Percentiles rank a stretch among this genome's conserved stretches.
Evolutionary conservation across 2,888 invertebrate genomes (phyloP).

Genomic region (Coelogynopora nodosa): DNA sequence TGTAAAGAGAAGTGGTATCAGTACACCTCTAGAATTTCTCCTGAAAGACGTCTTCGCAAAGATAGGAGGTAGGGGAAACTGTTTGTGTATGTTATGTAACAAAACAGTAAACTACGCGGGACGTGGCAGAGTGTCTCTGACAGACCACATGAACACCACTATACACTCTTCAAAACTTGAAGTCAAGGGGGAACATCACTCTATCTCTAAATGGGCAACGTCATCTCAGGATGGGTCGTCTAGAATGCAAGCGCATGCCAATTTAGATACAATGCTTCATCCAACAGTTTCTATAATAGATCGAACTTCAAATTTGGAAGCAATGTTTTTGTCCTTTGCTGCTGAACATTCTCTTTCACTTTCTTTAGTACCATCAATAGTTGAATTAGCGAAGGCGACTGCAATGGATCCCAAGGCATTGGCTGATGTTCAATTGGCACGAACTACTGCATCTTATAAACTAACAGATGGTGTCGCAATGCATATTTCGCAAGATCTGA

Average conservation of each 20-base stretch:
- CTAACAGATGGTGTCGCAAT: slow-evolving; percentile 33
- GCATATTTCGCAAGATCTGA: background rate
- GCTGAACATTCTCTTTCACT: slow-evolving; percentile 48
- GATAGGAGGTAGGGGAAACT: background rate
- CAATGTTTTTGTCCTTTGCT: slow-evolving; percentile 43
- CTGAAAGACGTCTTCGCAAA: background rate
- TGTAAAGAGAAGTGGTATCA: background rate
- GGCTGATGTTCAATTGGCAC: background rate
- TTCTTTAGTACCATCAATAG: slow-evolving; percentile 43
- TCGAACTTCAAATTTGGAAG: slow-evolving; percentile 43
- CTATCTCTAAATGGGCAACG: background rate
- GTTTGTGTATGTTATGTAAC: background rate
- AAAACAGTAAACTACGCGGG: background rate
- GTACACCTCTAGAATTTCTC: background rate
- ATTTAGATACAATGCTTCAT: background rate
- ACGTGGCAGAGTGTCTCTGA: background rate
- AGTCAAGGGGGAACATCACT: background rate
- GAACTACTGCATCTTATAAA: slow-evolving; percentile 44
- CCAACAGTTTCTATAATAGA: slow-evolving; percentile 44
- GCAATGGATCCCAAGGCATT: slow-evolving; percentile 36
- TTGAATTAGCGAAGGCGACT: slow-evolving; percentile 47
- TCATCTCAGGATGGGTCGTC: background rate
- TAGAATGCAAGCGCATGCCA: background rate
- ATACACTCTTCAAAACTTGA: background rate
- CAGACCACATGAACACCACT: background rate